A percentile compares a stretch with the other conserved stretches of the same genome.
Conservation (phyloP, 2,797 vertebrate genomes). For the Buceros bicornis region DNA sequence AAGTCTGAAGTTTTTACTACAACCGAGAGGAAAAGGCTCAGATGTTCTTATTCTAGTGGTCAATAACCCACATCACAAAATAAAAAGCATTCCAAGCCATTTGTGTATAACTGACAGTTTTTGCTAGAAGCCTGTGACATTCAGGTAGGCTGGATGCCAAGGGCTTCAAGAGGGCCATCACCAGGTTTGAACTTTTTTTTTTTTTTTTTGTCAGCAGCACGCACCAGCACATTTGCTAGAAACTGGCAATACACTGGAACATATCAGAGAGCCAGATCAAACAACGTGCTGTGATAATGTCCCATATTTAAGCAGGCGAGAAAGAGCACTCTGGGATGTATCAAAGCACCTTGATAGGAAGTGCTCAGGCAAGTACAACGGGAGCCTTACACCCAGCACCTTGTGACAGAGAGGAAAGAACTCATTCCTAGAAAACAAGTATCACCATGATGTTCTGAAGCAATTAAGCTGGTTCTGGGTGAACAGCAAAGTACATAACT, state of each 20-base stretch:
- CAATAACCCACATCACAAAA: constrained; percentile 42
- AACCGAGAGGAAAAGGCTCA: constrained; percentile 43
- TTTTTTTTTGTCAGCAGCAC: not conserved
- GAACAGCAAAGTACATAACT: not conserved
- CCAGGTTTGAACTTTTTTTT: not conserved
- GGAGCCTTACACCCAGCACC: not conserved
- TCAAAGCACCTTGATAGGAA: not conserved
- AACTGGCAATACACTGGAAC: not conserved
- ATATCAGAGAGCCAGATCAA: not conserved
- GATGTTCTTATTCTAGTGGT: constrained; percentile 7
- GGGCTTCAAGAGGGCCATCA: not conserved
- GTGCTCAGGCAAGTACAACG: not conserved
- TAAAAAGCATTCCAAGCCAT: constrained; percentile 29
- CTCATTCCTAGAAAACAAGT: not conserved
- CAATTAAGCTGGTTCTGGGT: not conserved
- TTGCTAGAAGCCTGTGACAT: not conserved
- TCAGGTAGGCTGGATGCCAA: not conserved
- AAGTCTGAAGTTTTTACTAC: constrained; percentile 55
- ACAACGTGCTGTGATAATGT: not conserved
- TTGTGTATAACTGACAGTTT: not conserved
- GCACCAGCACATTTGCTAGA: not conserved
- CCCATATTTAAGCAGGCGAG: not conserved
- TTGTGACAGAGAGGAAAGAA: not conserved
- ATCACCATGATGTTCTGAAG: not conserved
- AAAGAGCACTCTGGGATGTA: not conserved